Conservation (phyloP, 2,888 invertebrate genomes). For the Neoascia interrupta region DNA sequence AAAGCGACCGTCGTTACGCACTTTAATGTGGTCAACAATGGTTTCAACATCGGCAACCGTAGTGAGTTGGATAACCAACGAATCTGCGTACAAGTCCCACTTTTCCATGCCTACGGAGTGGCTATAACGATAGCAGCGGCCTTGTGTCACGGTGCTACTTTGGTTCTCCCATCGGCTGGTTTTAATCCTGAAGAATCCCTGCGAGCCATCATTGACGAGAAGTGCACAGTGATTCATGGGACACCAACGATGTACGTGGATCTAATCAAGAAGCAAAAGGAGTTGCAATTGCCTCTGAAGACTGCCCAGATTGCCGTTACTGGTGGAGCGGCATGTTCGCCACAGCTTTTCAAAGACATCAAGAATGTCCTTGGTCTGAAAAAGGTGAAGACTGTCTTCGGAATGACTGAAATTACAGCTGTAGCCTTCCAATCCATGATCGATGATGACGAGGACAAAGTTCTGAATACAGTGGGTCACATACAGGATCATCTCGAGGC, state of each 20-base stretch:
- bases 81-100: slow-evolving; percentile 83
- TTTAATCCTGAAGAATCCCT: slow-evolving; percentile 83
- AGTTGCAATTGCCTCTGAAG: slow-evolving; percentile 79
- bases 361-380: slow-evolving; percentile 78
- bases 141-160: slow-evolving; percentile 82
- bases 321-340: slow-evolving; percentile 86
- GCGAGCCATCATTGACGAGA: slow-evolving; percentile 83
- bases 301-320: slow-evolving; percentile 81
- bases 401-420: slow-evolving; percentile 81
- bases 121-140: slow-evolving; percentile 82
- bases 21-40: slow-evolving; percentile 86
- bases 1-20: slow-evolving; percentile 87
- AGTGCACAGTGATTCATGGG: slow-evolving; percentile 86
- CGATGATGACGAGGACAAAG: slow-evolving; percentile 78
- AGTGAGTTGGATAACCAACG: slow-evolving; percentile 78
- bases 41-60: slow-evolving; percentile 82
- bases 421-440: slow-evolving; percentile 80
- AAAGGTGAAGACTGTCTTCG: slow-evolving; percentile 81
- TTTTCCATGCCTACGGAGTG: slow-evolving; percentile 89
- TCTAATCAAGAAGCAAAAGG: slow-evolving; percentile 81
- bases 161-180: slow-evolving; percentile 81
- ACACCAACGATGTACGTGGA: slow-evolving; percentile 92
- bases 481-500: slow-evolving; percentile 81
- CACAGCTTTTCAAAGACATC: slow-evolving; percentile 81
- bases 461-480: slow-evolving; percentile 80